phyloP scores from a whole-genome alignment of 1,140 invertebrate species.

The Lycorma delicatula region DNA sequence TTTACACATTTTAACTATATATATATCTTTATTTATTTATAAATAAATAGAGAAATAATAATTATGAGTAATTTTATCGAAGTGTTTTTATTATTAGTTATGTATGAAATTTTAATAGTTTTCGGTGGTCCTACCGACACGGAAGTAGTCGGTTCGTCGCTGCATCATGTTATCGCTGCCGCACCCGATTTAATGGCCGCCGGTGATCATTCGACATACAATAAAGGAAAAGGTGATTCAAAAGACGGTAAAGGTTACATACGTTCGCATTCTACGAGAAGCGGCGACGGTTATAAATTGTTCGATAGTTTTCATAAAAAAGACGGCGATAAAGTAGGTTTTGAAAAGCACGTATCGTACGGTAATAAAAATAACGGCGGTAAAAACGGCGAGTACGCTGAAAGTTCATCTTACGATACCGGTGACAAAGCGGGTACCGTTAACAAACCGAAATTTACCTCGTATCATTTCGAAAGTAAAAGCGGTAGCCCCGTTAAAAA shows the following conservation, averaged over 20 bases:
- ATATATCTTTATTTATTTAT: too few relatives aligned
- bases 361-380: constrained; percentile 39
- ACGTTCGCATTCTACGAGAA: constrained; percentile 50
- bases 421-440: constrained; percentile 20
- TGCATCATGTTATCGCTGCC: background rate
- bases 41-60: too few relatives aligned
- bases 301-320: constrained; percentile 62
- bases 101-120: too few relatives aligned
- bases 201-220: background rate
- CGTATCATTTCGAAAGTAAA: constrained; percentile 14
- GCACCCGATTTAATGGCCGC: constrained; percentile 8
- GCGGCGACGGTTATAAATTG: constrained; percentile 46
- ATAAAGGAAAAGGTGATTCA: background rate
- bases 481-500: constrained; percentile 10
- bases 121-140: background rate
- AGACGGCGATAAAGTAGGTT: constrained; percentile 57
- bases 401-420: constrained; percentile 15
- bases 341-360: constrained; percentile 53
- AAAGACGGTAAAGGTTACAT: constrained; percentile 53
- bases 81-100: too few relatives aligned
- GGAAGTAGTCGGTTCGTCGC: constrained; percentile 12
- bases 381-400: constrained; percentile 31
- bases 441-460: constrained; percentile 9
- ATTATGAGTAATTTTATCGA: too few relatives aligned
- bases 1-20: too few relatives aligned